phyloP scores from a whole-genome alignment of 2,888 invertebrate species.

The Pollenia angustigena region DNA sequence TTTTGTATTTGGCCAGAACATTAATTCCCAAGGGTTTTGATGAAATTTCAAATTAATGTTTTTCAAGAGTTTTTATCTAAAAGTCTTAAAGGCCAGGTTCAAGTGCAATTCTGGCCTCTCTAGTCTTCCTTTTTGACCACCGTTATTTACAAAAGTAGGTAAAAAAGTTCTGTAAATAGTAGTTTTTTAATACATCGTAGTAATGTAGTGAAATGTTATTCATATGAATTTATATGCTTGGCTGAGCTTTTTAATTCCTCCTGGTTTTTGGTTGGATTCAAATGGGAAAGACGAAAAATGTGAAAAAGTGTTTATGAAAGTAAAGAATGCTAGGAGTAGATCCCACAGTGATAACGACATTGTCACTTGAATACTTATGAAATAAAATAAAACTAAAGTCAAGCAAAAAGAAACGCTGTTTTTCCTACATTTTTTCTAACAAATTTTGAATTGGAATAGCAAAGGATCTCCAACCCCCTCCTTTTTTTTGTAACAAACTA shows the following conservation, averaged over 20 bases:
- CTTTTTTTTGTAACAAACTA: not conserved
- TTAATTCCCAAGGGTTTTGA: slow-evolving; percentile 24
- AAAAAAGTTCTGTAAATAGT: not conserved
- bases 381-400: not conserved
- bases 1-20: slow-evolving; percentile 24
- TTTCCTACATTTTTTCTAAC: too few species aligned
- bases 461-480: not conserved
- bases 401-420: not conserved
- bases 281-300: too few species aligned
- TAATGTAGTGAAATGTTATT: slow-evolving; percentile 15
- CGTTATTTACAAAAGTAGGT: not conserved
- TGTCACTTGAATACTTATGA: slow-evolving; percentile 44
- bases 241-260: slow-evolving; percentile 26
- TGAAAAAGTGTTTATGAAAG: too few species aligned
- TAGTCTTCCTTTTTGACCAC: not conserved
- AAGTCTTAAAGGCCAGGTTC: too few species aligned
- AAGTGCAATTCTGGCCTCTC: too few species aligned
- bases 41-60: slow-evolving; percentile 8
- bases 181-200: not conserved
- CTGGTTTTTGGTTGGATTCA: not conserved
- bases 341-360: slow-evolving; percentile 62
- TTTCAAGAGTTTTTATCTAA: not conserved
- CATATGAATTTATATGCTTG: slow-evolving; percentile 37
- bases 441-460: too few species aligned
- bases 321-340: not conserved